Conservation (phyloP, 2,888 invertebrate species). For the Lycocerus yunnanus region DNA sequence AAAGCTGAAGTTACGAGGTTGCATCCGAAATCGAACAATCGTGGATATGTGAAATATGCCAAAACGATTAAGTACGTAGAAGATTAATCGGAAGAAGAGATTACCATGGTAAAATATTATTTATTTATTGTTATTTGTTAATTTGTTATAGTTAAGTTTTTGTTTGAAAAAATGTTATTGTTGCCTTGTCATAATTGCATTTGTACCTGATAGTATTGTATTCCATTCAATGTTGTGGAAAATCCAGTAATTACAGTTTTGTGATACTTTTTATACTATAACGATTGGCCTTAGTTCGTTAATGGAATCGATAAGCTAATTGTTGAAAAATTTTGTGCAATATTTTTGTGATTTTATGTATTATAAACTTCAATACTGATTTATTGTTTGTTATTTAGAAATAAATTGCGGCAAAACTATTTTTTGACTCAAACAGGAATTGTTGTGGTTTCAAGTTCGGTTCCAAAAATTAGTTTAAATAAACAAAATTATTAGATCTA, state of each 20-base stretch:
- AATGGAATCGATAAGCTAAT: neutral
- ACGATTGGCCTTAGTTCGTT: neutral
- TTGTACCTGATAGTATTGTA: neutral
- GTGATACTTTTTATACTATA: neutral
- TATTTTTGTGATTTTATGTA: neutral
- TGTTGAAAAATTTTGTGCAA: neutral
- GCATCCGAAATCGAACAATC: slow-evolving; percentile 34
- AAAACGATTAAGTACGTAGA: slow-evolving; percentile 31
- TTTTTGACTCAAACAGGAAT: too few species aligned
- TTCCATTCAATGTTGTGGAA: neutral
- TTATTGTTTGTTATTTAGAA: neutral
- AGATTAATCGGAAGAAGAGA: neutral
- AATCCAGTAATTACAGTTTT: neutral
- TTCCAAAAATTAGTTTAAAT: too few species aligned
- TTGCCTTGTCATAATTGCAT: neutral
- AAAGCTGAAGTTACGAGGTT: slow-evolving; percentile 35
- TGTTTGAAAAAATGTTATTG: neutral
- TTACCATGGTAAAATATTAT: neutral
- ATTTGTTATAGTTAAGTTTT: neutral
- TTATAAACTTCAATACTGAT: neutral
- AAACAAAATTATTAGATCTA: too few species aligned
- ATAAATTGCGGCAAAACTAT: too few species aligned
- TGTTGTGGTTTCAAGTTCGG: too few species aligned
- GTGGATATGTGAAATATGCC: slow-evolving; percentile 40
- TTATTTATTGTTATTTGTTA: slow-evolving; percentile 3